These are phyloP conservation scores for Pelusios castaneus DNA, from an alignment of 2,113 vertebrate species.

Conservation along the genomic window DNA sequence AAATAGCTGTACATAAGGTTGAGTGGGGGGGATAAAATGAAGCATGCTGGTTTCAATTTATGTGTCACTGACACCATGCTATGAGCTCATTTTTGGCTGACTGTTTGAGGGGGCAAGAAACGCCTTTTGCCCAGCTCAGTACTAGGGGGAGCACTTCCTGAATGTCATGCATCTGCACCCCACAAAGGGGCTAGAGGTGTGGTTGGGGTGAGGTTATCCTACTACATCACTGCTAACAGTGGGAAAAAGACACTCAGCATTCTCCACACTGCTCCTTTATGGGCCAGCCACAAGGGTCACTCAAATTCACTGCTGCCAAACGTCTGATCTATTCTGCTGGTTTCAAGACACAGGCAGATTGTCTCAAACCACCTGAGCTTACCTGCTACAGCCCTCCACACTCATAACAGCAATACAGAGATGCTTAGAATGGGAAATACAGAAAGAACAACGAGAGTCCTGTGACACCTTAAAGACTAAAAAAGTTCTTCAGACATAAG, in stretches of 20 bases:
- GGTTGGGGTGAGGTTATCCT: neutral
- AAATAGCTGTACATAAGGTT: fast-evolving
- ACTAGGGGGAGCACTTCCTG: neutral
- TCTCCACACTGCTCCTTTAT: neutral
- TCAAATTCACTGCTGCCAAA: neutral
- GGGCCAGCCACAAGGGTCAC: neutral
- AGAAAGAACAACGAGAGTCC: no score
- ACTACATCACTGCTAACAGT: neutral
- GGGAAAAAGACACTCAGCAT: neutral
- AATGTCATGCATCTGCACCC: neutral
- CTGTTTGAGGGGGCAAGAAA: neutral
- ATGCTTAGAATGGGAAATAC: neutral
- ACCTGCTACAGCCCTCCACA: neutral
- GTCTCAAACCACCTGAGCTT: neutral
- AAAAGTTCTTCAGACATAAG: no score
- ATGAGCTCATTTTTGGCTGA: neutral
- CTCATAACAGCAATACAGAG: neutral
- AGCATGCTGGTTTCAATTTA: neutral
- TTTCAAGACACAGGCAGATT: neutral
- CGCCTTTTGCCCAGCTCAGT: neutral
- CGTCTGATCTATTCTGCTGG: neutral
- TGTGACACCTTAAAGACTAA: no score
- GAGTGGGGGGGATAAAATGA: neutral
- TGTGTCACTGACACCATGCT: fast-evolving
- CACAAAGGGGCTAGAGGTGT: neutral